Base-by-base conservation (phyloP, 2,797 vertebrate species). In the Orientallactaga sibirica region DNA sequence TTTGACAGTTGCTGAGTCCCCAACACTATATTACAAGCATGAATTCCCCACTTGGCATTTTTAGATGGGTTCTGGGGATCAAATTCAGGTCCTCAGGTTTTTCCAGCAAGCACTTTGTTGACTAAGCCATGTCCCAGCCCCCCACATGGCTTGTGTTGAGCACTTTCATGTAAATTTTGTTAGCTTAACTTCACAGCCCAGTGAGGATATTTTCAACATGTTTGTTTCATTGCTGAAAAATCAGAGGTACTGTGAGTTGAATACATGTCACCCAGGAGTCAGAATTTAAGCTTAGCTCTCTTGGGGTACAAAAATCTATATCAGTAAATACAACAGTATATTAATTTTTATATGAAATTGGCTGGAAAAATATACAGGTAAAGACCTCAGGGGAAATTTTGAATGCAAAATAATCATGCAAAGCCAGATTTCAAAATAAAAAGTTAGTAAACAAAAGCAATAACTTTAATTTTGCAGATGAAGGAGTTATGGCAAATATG, bases 391-490 rank as follows among this genome's bases (percentile, higher is more conserved):
- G 20, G 37, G 22, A 77, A 82, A 90, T 48, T 75, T 43, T 11
- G 78, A 84, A 41, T 85, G 58, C 10, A 6, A 62, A 61, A 43
- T 16, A 67, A 25, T 61, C 33, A 79, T 37, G 16, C 11, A 85
- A 88, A 92, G 41, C 18, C 14, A 3, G 22, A 62, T 37, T 88
- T 73, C n/a, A 4, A 14, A 68, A 68, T 52, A 3, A 2, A 93
- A 83, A 78, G 33, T 84, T 89, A 80, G 48, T n/a, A 70, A 95
- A 94, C 9, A 74, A 84, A 68, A 22, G 11, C 10, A 79, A 58
- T 33, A 67, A 77, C 7, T 84, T 73, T 71, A 61, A 77, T 14
- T 94, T 89, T 55, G 71, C 29, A 92, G 55, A 58, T 3, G 55
- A 52, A 12, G 20, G 1, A 2, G 0, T 64, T 70, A 80, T 88